Evolutionary conservation across 2,113 vertebrate genomes (phyloP).

Genomic region (Phyllopteryx taeniolatus): DNA sequence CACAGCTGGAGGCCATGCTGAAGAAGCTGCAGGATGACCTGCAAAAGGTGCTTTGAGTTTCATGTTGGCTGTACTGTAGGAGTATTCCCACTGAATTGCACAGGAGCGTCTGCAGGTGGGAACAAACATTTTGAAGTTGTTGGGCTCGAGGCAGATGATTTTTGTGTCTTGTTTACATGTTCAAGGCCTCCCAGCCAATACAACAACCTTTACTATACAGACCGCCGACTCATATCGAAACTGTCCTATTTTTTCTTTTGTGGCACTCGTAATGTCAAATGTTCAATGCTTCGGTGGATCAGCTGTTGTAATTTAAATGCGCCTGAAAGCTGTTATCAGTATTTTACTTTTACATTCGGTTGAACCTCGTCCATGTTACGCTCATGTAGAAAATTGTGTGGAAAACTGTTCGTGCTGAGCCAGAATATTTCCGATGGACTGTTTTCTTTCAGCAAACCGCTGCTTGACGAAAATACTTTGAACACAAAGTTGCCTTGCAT

Average conservation of each 20-base stretch:
- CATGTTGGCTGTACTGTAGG: conserved; percentile 40
- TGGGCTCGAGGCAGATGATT: conserved; percentile 31
- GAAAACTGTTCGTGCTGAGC: conserved; percentile 38
- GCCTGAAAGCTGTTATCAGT: conserved; percentile 16
- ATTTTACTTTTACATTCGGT: conserved; percentile 24
- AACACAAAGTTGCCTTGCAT: conserved; percentile 29
- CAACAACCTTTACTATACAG: conserved; percentile 6
- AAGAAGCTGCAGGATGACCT: conserved; percentile 86
- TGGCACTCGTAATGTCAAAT: conserved; percentile 34
- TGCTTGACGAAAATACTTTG: conserved; percentile 17
- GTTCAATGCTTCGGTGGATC: not conserved
- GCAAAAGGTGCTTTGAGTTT: conserved; percentile 79
- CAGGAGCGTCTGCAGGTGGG: conserved; percentile 43
- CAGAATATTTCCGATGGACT: conserved; percentile 15
- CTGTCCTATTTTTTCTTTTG: conserved; percentile 13
- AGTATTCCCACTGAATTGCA: conserved; percentile 45
- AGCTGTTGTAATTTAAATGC: conserved; percentile 26
- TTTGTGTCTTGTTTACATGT: conserved; percentile 32
- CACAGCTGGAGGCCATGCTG: conserved; percentile 84
- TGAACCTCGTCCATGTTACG: not conserved
- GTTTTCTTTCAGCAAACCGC: conserved; percentile 7
- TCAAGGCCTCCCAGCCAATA: conserved; percentile 14
- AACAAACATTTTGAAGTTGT: conserved; percentile 28
- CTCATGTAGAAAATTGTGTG: conserved; percentile 31
- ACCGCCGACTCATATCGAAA: conserved; percentile 30